Conservation (phyloP, 2,113 vertebrate species). For the Laticauda colubrina region DNA sequence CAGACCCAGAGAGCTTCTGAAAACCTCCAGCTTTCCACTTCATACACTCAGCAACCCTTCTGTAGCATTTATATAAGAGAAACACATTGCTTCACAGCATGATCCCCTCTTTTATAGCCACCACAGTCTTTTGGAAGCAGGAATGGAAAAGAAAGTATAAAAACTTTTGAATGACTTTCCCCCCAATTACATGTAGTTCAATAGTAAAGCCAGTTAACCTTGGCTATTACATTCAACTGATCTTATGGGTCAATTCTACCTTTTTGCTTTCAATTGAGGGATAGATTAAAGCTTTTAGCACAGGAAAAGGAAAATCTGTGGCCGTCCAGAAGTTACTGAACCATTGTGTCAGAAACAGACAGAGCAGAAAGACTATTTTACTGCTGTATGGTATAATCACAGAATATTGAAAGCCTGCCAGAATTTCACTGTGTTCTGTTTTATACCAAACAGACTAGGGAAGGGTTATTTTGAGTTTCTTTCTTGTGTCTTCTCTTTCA, state of each 20-base stretch:
- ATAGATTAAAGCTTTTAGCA: background rate
- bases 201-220: background rate
- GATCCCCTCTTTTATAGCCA: background rate
- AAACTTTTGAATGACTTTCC: background rate
- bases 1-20: background rate
- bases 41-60: background rate
- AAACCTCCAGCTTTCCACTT: background rate
- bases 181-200: background rate
- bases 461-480: background rate
- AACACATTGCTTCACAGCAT: background rate
- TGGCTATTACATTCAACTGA: background rate
- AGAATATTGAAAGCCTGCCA: background rate
- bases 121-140: slow-evolving; percentile 1
- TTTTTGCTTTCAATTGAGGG: background rate
- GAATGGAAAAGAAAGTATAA: slow-evolving; percentile 19
- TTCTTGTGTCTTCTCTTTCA: background rate
- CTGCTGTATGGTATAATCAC: background rate
- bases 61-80: background rate
- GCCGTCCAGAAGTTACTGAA: background rate
- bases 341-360: background rate
- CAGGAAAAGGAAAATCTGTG: background rate
- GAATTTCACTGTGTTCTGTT: background rate
- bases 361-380: background rate
- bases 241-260: background rate
- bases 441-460: background rate